phyloP scores from a whole-genome alignment of 2,888 invertebrate genomes.

The Pachymerium ferrugineum region DNA sequence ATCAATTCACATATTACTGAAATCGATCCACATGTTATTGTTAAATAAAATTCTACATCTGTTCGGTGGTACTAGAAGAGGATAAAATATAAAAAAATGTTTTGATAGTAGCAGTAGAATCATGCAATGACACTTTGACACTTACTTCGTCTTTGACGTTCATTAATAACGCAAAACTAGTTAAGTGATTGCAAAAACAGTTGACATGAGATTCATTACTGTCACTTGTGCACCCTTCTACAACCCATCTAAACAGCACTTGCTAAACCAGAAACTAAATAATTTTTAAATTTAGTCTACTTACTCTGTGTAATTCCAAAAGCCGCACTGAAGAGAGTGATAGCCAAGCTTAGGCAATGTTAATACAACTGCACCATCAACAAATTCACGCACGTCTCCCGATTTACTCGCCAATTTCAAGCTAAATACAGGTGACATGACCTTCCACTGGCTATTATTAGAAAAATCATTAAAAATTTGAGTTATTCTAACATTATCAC shows the following conservation, averaged over 20 bases:
- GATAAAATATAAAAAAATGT: neutral
- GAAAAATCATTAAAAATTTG: too few relatives aligned
- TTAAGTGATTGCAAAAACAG: conserved; percentile 1
- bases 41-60: neutral
- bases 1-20: conserved; percentile 4
- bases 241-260: neutral
- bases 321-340: too few relatives aligned
- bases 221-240: neutral
- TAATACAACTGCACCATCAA: too few relatives aligned
- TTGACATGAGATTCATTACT: neutral
- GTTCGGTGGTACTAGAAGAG: neutral
- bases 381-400: too few relatives aligned
- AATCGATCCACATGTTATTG: neutral
- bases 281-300: too few relatives aligned
- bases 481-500: too few relatives aligned
- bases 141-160: neutral
- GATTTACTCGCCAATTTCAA: too few relatives aligned
- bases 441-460: too few relatives aligned
- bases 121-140: neutral
- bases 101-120: neutral
- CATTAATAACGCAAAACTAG: conserved; percentile 19
- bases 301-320: too few relatives aligned
- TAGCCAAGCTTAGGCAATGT: too few relatives aligned
- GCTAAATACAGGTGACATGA: too few relatives aligned
- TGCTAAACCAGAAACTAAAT: too few relatives aligned